Base-by-base conservation (phyloP, 1,140 invertebrate species). In the Berghia stephanieae region DNA sequence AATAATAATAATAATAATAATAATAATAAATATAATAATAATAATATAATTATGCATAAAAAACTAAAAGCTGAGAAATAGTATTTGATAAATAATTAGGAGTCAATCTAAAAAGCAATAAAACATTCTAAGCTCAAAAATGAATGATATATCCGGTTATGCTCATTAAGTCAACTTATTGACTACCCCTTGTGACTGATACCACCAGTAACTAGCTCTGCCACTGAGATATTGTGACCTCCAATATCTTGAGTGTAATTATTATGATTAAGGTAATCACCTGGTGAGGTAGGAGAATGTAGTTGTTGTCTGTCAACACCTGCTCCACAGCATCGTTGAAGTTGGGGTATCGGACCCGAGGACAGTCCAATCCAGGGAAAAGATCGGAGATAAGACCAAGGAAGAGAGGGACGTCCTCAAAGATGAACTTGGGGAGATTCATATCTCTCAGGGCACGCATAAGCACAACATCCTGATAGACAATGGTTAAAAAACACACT, bases 381-480 rank as follows among this genome's bases (percentile, higher is more conserved):
- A 97, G 88, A 89, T 98, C 96, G 70, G 92, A 92, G 77, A 97
- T 96, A 18, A 97, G 91, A 4, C 95, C 95, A 79, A 96, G 87
- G 88, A 98, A 97, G 3, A 97, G 88, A 0, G 95, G 94, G 0
- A 96, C 94, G 88, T 97, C 96, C 83, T 97, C 95, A 86, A 93
- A 95, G 18, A 96, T 93, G 86, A 97, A 96, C 88, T 97, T 97
- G 0, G 96, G 95, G 81, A 95, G 91, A 88, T 97, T 97, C 94
- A 96, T 96, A 84, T 97, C 96, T 84, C 94, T 92, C 18, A 97
- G 89, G 8, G 95, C 95, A 85, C 94, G 92, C 95, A 97, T 96
- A 0, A 97, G 90, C 0, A 97, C 93, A 66, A 96, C 92, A 82
- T 94, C 93, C 90, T 90, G 78, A 10, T 75, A 75, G 42, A 78